Percentiles rank a stretch among this genome's conserved stretches.
Evolutionary conservation across 2,888 invertebrate genomes (phyloP).

Genomic region (Electrophaes corylata): DNA sequence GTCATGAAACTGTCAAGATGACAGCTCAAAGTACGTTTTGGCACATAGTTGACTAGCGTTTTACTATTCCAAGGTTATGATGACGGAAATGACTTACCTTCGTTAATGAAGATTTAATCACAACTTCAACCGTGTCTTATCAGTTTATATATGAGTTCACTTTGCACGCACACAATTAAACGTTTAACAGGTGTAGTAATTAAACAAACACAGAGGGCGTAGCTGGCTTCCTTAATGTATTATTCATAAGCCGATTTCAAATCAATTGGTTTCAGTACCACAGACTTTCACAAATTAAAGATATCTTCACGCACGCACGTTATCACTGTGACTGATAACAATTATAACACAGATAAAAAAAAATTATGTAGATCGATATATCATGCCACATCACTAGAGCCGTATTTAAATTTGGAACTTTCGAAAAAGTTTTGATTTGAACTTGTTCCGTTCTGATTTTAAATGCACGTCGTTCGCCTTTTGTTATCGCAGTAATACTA

Average conservation of each 20-base stretch:
- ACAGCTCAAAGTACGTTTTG: neutral
- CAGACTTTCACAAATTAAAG: constrained; percentile 48
- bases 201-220: constrained; percentile 47
- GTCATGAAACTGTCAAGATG: neutral
- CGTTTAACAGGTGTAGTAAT: constrained; percentile 44
- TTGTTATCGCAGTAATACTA: constrained; percentile 72
- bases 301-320: constrained; percentile 41
- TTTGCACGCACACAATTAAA: constrained; percentile 48
- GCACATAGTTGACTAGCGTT: neutral
- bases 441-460: constrained; percentile 32
- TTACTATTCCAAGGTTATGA: neutral
- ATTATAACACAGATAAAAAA: constrained; percentile 11
- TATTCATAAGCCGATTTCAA: constrained; percentile 50
- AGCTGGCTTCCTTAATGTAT: constrained; percentile 54
- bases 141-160: constrained; percentile 35
- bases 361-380: constrained; percentile 15
- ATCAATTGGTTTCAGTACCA: constrained; percentile 33
- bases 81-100: constrained; percentile 14
- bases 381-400: constrained; percentile 35
- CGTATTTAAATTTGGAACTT: constrained; percentile 33
- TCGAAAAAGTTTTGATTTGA: constrained; percentile 35
- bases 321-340: constrained; percentile 41
- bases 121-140: constrained; percentile 13
- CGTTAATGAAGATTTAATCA: constrained; percentile 5
- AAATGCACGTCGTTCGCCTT: constrained; percentile 63